Evolutionary conservation across 1,140 invertebrate genomes (phyloP).

Genomic region (Pseudobourletiella spinata): DNA sequence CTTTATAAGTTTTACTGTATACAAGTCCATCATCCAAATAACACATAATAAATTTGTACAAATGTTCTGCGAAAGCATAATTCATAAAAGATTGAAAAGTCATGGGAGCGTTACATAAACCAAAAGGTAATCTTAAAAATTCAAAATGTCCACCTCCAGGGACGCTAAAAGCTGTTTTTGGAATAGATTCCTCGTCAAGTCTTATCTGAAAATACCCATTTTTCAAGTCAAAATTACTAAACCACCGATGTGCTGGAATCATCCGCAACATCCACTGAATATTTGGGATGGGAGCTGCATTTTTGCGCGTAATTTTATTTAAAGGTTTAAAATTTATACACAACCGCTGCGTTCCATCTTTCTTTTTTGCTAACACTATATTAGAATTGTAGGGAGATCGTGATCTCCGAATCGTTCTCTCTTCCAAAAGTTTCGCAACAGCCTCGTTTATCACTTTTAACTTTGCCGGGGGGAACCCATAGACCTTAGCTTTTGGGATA

Average conservation of each 20-base stretch:
- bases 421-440: constrained; percentile 11
- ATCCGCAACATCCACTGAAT: constrained; percentile 7
- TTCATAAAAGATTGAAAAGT: constrained; percentile 42
- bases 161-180: constrained; percentile 41
- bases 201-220: constrained; percentile 33
- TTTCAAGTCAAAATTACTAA: constrained; percentile 11
- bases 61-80: constrained; percentile 33
- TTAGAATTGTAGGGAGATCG: constrained; percentile 10
- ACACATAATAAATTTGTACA: constrained; percentile 23
- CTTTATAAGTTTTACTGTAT: constrained; percentile 38
- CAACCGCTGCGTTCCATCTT: constrained; percentile 12
- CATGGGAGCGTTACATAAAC: constrained; percentile 40
- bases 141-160: constrained; percentile 37
- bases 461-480: no score
- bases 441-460: constrained; percentile 5
- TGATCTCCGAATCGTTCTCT: constrained; percentile 11
- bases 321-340: constrained; percentile 13
- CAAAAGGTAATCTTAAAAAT: constrained; percentile 40
- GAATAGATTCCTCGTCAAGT: constrained; percentile 37
- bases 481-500: neutral
- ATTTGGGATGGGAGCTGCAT: constrained; percentile 25
- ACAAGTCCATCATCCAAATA: constrained; percentile 48
- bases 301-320: constrained; percentile 13
- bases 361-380: constrained; percentile 17
- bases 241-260: constrained; percentile 10